Percentiles rank a stretch among this genome's conserved stretches.
Evolutionary conservation across 2,888 invertebrate genomes (phyloP).

Genomic region (Trichogramma dendrolimi): DNA sequence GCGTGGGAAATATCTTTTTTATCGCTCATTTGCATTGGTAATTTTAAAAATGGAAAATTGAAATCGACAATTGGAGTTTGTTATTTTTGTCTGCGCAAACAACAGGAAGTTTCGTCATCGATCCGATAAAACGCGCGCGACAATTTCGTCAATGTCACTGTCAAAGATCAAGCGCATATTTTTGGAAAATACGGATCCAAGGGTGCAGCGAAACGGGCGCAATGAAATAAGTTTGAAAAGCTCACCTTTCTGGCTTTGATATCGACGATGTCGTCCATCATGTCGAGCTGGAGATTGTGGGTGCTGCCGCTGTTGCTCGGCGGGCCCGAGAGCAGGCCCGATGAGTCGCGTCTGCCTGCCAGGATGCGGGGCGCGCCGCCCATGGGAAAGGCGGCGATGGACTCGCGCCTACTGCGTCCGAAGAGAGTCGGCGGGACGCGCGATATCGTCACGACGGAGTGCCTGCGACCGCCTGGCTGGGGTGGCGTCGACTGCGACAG

Average conservation of each 20-base stretch:
- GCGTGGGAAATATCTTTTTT: no score
- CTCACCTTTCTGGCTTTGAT: conserved; percentile 63
- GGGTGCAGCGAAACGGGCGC: neutral
- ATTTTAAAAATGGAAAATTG: no score
- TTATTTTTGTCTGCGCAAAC: no score
- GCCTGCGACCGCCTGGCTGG: conserved; percentile 72
- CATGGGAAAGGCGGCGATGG: conserved; percentile 73
- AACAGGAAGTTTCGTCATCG: no score
- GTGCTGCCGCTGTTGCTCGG: conserved; percentile 76
- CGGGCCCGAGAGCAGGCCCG: conserved; percentile 59
- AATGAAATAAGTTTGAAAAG: neutral
- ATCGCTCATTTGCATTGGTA: no score
- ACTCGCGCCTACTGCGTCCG: conserved; percentile 74
- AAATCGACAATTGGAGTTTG: no score
- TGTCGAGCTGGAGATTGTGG: conserved; percentile 79
- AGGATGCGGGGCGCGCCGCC: conserved; percentile 54
- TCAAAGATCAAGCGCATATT: no score
- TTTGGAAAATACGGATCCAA: no score
- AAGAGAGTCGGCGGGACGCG: conserved; percentile 74
- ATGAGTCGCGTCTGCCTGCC: conserved; percentile 52
- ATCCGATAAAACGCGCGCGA: no score
- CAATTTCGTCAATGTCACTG: no score
- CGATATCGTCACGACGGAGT: conserved; percentile 83
- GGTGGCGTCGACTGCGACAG: conserved; percentile 70
- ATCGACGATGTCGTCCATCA: conserved; percentile 80